Evolutionary conservation across 1,140 invertebrate species (phyloP).

Genomic region (Diorhabda carinulata): DNA sequence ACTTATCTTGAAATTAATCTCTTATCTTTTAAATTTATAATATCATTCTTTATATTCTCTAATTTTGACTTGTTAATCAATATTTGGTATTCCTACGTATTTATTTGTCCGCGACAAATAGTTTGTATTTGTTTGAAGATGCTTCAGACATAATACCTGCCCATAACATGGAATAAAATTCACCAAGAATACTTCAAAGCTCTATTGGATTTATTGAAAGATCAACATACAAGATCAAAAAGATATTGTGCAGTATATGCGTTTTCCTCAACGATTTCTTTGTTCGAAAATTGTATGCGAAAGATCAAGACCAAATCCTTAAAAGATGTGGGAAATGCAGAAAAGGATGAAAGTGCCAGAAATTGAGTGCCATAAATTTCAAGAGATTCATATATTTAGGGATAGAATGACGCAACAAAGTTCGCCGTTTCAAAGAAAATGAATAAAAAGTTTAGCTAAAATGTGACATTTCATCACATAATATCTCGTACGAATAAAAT

Average conservation of each 20-base stretch:
- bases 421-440: not conserved
- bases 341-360: not conserved
- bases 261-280: not conserved
- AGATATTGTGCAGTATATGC: not conserved
- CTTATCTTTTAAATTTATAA: too few species aligned
- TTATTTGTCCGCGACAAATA: too few species aligned
- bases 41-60: too few species aligned
- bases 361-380: not conserved
- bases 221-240: not conserved
- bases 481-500: not conserved
- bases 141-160: too few species aligned
- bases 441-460: not conserved
- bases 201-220: not conserved
- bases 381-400: not conserved
- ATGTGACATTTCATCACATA: conserved; percentile 1
- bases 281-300: not conserved
- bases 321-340: not conserved
- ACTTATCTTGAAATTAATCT: too few species aligned
- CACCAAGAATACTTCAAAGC: not conserved
- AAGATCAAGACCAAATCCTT: not conserved
- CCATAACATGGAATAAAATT: too few species aligned
- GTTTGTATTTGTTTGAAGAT: too few species aligned
- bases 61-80: too few species aligned
- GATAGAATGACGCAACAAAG: not conserved
- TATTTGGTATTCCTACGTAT: too few species aligned